A percentile compares a stretch with the other conserved stretches of the same genome.
These are phyloP conservation scores for Vesta saturnalis DNA, from an alignment of 2,888 invertebrate genomes.

Conservation along the genomic window DNA sequence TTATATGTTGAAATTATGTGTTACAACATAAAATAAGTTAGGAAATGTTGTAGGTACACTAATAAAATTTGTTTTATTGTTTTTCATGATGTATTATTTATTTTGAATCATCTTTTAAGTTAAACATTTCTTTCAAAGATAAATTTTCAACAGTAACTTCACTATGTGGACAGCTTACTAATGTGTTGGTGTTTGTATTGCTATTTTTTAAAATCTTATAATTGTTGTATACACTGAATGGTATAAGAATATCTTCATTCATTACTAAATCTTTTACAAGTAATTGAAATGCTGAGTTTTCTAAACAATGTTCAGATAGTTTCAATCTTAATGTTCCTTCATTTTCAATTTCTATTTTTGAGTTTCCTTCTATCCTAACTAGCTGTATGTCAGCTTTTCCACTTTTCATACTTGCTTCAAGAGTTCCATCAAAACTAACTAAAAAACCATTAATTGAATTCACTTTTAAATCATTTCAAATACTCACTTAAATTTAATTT, in stretches of 20 bases:
- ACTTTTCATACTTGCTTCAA: constrained; percentile 50
- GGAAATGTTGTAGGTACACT: no score
- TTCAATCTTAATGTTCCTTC: constrained; percentile 51
- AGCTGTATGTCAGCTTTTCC: constrained; percentile 56
- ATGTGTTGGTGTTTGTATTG: neutral
- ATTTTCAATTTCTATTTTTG: constrained; percentile 51
- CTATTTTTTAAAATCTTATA: constrained; percentile 1
- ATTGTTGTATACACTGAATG: neutral
- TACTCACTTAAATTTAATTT: constrained; percentile 51
- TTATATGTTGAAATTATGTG: no score
- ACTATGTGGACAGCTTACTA: constrained; percentile 15
- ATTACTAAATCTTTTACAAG: constrained; percentile 28
- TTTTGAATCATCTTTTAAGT: constrained; percentile 32
- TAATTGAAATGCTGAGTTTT: constrained; percentile 49
- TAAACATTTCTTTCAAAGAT: constrained; percentile 24
- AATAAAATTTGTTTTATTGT: no score
- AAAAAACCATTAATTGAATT: constrained; percentile 37
- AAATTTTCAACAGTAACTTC: constrained; percentile 11
- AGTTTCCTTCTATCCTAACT: constrained; percentile 53
- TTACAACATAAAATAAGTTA: no score
- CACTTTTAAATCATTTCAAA: neutral
- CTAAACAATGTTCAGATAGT: constrained; percentile 52
- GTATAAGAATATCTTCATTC: constrained; percentile 36
- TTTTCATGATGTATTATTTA: neutral
- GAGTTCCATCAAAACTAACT: constrained; percentile 59